Evolutionary conservation across 2,888 invertebrate genomes (phyloP).

Genomic region (Hylaea fasciaria): DNA sequence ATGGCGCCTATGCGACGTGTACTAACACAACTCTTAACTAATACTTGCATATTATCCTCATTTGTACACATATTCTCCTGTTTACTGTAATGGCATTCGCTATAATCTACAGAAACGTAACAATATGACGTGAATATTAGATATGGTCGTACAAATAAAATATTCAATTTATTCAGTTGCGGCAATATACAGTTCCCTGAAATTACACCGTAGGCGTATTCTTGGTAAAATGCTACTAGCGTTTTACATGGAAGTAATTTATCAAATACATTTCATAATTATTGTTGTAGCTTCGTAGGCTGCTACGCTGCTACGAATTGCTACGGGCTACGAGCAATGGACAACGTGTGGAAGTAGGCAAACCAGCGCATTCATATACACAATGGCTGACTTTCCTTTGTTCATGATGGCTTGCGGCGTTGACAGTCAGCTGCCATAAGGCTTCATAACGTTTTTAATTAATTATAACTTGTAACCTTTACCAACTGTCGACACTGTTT

Average conservation of each 20-base stretch:
- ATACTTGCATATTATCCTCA: conserved; percentile 16
- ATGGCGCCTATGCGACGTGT: conserved; percentile 67
- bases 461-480: too few relatives aligned
- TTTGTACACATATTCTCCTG: conserved; percentile 11
- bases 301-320: conserved; percentile 21
- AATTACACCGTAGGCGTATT: conserved; percentile 14
- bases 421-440: too few relatives aligned
- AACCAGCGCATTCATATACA: neutral
- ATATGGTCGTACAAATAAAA: conserved; percentile 24
- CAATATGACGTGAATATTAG: conserved; percentile 27
- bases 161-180: conserved; percentile 21
- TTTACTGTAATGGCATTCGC: conserved; percentile 14
- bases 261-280: conserved; percentile 3
- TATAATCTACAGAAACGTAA: conserved; percentile 19
- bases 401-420: too few relatives aligned
- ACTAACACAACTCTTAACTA: conserved; percentile 34
- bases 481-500: too few relatives aligned
- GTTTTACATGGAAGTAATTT: conserved; percentile 17
- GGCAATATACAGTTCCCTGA: conserved; percentile 8
- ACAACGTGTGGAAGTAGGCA: neutral
- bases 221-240: conserved; percentile 17
- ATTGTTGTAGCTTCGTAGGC: conserved; percentile 11
- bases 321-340: conserved; percentile 20
- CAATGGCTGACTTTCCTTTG: too few relatives aligned
- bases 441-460: too few relatives aligned